Evolutionary conservation across 2,113 vertebrate species (phyloP).

Genomic region (Sprattus sprattus): DNA sequence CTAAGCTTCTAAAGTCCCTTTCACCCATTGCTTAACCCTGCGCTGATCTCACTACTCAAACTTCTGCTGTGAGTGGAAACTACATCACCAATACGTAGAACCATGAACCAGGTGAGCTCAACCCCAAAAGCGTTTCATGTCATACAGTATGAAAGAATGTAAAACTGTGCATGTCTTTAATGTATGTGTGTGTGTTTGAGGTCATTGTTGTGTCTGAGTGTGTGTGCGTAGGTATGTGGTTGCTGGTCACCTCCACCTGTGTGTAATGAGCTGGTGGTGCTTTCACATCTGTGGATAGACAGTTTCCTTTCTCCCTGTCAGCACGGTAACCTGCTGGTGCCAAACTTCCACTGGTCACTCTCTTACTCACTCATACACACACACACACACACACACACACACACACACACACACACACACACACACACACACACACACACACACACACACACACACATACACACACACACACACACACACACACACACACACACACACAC

Average conservation of each 20-base stretch:
- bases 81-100: not conserved
- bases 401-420: not conserved
- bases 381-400: not conserved
- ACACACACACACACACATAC: not conserved
- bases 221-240: constrained; percentile 3
- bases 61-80: not conserved
- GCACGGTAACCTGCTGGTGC: not conserved
- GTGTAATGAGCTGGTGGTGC: not conserved
- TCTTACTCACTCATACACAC: not conserved
- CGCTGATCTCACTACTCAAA: not conserved
- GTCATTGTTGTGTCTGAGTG: not conserved
- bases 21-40: not conserved
- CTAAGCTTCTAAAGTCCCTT: not conserved
- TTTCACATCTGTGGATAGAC: not conserved
- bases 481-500: not conserved
- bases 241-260: not conserved
- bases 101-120: not conserved
- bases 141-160: not conserved
- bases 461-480: not conserved
- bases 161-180: not conserved
- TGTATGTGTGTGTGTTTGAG: not conserved
- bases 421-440: not conserved
- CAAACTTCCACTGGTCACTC: not conserved
- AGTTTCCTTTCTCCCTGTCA: not conserved
- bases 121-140: not conserved